Base-by-base conservation (phyloP, 2,113 vertebrate species). In the Sminthopsis crassicaudata region DNA sequence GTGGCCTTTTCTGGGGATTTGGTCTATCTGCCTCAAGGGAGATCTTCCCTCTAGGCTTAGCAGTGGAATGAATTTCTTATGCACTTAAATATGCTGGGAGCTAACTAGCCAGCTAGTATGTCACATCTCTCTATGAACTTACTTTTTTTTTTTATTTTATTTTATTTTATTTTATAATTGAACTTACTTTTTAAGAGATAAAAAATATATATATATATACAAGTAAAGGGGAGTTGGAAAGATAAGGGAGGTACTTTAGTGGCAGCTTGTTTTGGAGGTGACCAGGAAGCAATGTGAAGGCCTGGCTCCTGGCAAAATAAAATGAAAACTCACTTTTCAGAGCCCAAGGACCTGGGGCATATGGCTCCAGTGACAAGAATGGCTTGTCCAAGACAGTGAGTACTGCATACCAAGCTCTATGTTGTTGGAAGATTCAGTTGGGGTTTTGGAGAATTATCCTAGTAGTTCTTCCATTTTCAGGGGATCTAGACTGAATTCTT, bases 401-500 rank as follows among this genome's bases (percentile, higher is more conserved):
- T 2, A n/a, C 57, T 30, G 30, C 19, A 36, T 19, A 14, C 67
- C 14, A 19, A n/a, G 1, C 67, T 8, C 16, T 76, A 16, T 19
- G 16, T 76, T 76, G 19, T 12, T 67, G 60, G 30, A 67, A 67
- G 60, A 67, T n/a, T 92, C 92, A 96, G 91, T 55, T 46, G 91
- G 88, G 14, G 26, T 96, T 96, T 84, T 26, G 51, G 57, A 89
- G 88, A 95, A 90, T 92, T 94, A 92, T 52, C 8, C 42, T 2
- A 22, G n/a, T 93, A 16, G 25, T 93, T n/a, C 91, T 96, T 95
- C 53, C 50, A 36, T 84, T 96, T 93, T 60, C 46, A 27, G 89
- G 94, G 94, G 96, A 53, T 16, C 42, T 26, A 36, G 3, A 19
- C 89, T 92, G 96, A 96, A 97, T 98, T 98, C 97, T 97, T 97